Base-by-base conservation (phyloP, 1,140 invertebrate species). In the Chelonus insularis region DNA sequence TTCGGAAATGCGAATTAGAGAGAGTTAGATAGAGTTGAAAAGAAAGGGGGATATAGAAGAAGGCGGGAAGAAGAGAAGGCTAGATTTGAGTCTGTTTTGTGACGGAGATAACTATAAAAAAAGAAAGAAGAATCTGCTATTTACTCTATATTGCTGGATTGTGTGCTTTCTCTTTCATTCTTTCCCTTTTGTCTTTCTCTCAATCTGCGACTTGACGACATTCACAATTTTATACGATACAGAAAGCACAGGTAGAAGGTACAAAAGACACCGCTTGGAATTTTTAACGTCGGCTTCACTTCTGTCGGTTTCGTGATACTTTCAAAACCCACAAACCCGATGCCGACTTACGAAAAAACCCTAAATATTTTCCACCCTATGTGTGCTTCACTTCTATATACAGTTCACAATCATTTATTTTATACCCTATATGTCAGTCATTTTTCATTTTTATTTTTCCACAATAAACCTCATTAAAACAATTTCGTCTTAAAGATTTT, bases 261-360 rank as follows among this genome's bases (percentile, higher is more conserved):
- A 60, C 75, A 74, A 81, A 81, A 79, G 78, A 69, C 67, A 77
- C 78, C 79, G 78, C 79, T 64, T 64, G 76, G 79, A 76, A 80
- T 80, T 79, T 81, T 77, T 71, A 77, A 71, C 71, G 71, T 74
- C 77, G 76, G 72, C 71, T 72, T 67, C 65, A 65, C 62, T 55
- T 63, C 64, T 62, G 64, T 63, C 56, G 66, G 48, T 39, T 56
- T 18, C 37, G 32, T 37, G 14, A 52, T 52, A 36, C 14, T 21
- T 21, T 37, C 25, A 23, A 29, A 16, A 23, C 64, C 52, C 47
- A 39, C 54, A 25, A 54, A 41, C 54, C 18, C 60, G 23, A 50
- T 25, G 8, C 65, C 54, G 62, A 50, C 57, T 65, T 62, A 50
- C 66, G 69, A 72, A 79, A 79, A 81, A 81, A 78, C 68, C 69